Conservation (phyloP, 64 coral and sea anemone genomes). For the Montipora efflorescens region DNA sequence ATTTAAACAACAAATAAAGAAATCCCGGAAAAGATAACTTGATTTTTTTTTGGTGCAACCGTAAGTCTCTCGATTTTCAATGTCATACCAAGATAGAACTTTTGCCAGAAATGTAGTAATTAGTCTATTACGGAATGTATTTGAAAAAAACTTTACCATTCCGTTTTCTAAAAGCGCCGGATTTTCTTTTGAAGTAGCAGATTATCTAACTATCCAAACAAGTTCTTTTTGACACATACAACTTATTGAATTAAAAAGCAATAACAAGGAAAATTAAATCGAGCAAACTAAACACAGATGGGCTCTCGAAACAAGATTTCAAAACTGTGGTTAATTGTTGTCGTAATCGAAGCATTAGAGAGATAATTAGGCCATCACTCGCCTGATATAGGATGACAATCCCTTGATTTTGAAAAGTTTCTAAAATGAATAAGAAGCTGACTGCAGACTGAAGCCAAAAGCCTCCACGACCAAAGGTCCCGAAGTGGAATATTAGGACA, state of each 20-base stretch:
- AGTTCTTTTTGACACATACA: conserved; percentile 31
- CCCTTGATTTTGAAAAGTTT: conserved; percentile 27
- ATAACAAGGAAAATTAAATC: conserved; percentile 47
- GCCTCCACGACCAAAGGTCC: neutral
- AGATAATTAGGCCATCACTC: conserved; percentile 9
- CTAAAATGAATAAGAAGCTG: conserved; percentile 5
- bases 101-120: too few relatives aligned
- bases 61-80: neutral
- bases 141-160: neutral
- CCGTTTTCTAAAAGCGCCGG: neutral
- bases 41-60: neutral
- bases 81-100: too few relatives aligned
- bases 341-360: conserved; percentile 47
- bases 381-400: conserved; percentile 16
- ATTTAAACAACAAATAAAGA: conserved; percentile 47
- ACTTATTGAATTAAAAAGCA: conserved; percentile 50
- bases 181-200: neutral
- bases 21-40: conserved; percentile 15
- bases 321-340: conserved; percentile 44
- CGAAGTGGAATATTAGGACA: neutral
- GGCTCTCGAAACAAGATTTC: conserved; percentile 56
- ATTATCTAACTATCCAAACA: conserved; percentile 18
- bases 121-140: too few relatives aligned
- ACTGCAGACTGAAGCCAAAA: neutral
- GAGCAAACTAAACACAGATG: conserved; percentile 49